These are phyloP conservation scores for Drosophila malerkotliana DNA, from an alignment of 1,140 invertebrate species.

Conservation along the genomic window DNA sequence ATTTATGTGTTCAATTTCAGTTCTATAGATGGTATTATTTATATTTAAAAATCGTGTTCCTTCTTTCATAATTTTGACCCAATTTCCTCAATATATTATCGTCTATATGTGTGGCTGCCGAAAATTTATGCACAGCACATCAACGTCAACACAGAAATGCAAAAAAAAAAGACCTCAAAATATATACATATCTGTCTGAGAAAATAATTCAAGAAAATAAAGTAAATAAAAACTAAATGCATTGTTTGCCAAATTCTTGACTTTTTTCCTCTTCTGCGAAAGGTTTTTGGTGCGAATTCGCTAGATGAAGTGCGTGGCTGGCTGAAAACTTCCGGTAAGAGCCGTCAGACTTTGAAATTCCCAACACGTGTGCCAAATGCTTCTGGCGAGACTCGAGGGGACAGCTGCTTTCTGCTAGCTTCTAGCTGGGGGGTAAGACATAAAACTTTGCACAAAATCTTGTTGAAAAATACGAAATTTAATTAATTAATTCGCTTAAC, in stretches of 20 bases:
- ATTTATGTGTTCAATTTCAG: neutral
- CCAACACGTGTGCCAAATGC: slow-evolving; percentile 66
- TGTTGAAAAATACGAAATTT: slow-evolving; percentile 46
- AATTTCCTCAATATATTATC: slow-evolving; percentile 69
- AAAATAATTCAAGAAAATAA: slow-evolving; percentile 36
- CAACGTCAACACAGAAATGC: slow-evolving; percentile 73
- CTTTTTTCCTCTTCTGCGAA: slow-evolving; percentile 21
- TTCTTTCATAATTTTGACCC: slow-evolving; percentile 63
- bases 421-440: slow-evolving; percentile 20
- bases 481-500: slow-evolving; percentile 58
- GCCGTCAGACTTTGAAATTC: slow-evolving; percentile 49
- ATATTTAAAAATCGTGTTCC: neutral
- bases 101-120: slow-evolving; percentile 37
- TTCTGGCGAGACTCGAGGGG: slow-evolving; percentile 12
- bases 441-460: slow-evolving; percentile 32
- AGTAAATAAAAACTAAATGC: slow-evolving; percentile 46
- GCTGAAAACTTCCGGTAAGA: slow-evolving; percentile 60
- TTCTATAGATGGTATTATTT: neutral
- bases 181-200: neutral
- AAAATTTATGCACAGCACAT: slow-evolving; percentile 67
- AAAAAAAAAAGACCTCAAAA: slow-evolving; percentile 44
- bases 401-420: slow-evolving; percentile 28
- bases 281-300: slow-evolving; percentile 9
- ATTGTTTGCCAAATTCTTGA: slow-evolving; percentile 70
- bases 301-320: slow-evolving; percentile 51